phyloP scores from a whole-genome alignment of 2,113 vertebrate genomes.

The Stegastes partitus region DNA sequence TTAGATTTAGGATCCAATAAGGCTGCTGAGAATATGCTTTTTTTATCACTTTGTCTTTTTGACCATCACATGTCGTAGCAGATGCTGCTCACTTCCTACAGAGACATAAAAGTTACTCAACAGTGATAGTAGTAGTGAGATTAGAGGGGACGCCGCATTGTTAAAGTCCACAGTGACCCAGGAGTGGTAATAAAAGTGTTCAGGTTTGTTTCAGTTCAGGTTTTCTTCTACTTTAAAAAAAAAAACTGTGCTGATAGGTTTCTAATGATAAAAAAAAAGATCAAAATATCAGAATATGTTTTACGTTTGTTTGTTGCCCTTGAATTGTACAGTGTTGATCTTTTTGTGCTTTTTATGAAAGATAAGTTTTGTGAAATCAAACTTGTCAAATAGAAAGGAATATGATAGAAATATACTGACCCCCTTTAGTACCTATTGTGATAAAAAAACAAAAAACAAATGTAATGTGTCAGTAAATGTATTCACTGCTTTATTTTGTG shows the following conservation, averaged over 20 bases:
- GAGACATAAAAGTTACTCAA: too few species aligned
- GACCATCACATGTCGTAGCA: not conserved
- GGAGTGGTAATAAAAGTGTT: not conserved
- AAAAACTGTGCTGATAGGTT: too few species aligned
- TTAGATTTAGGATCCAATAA: not conserved
- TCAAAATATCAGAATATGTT: too few species aligned
- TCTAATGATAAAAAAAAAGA: too few species aligned
- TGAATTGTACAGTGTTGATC: not conserved
- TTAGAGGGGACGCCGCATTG: too few species aligned
- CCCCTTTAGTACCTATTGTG: too few species aligned
- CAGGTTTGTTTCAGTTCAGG: not conserved
- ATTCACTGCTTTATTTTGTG: constrained; percentile 3
- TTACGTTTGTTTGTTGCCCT: not conserved
- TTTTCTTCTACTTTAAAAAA: not conserved
- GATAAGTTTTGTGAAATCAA: not conserved
- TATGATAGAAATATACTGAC: too few species aligned
- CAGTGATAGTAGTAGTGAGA: too few species aligned
- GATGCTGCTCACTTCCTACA: not conserved
- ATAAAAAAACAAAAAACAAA: not conserved
- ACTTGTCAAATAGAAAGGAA: not conserved
- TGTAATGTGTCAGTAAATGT: not conserved
- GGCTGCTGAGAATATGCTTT: too few species aligned
- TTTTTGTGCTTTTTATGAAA: constrained; percentile 1
- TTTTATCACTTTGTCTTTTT: not conserved
- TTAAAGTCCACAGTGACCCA: not conserved